These are phyloP conservation scores for Actinostola sp. DNA, from an alignment of 92 coral and sea anemone genomes.

Conservation along the genomic window DNA sequence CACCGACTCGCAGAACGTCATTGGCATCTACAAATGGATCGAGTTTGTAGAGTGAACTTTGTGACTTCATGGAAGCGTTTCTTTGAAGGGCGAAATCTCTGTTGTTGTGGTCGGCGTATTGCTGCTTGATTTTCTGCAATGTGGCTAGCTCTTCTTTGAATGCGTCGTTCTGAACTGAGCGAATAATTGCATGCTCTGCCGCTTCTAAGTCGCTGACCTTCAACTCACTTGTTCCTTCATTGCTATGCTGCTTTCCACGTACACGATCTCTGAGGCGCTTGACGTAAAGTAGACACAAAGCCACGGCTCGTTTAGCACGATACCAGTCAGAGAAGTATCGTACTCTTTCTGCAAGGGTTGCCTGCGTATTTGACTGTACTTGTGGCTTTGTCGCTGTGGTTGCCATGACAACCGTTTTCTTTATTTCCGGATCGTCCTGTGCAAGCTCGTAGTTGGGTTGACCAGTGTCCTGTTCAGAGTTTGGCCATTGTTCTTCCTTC, in stretches of 20 bases:
- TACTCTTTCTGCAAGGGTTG: not conserved
- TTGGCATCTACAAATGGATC: conserved; percentile 45
- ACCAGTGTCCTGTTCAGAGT: not conserved
- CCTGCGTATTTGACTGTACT: not conserved
- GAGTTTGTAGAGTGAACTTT: conserved; percentile 37
- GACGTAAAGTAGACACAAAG: conserved; percentile 13
- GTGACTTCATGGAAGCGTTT: conserved; percentile 7
- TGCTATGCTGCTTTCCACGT: not conserved
- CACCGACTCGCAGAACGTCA: conserved; percentile 62
- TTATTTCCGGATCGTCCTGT: conserved; percentile 33
- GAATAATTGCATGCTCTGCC: not conserved
- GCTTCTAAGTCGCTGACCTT: not conserved
- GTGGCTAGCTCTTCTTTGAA: not conserved
- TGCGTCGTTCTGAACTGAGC: not conserved
- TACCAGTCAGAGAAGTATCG: conserved; percentile 22
- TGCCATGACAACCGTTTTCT: not conserved
- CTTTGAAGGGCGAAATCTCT: not conserved
- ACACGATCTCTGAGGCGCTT: conserved; percentile 9
- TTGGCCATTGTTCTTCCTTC: conserved; percentile 36
- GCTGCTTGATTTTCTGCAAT: not conserved
- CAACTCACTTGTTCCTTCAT: not conserved
- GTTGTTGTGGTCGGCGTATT: not conserved
- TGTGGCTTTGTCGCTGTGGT: no score
- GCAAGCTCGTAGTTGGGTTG: conserved; percentile 3
- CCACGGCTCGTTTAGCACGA: conserved; percentile 30